phyloP scores from a whole-genome alignment of 2,113 vertebrate genomes.

The Pterocles burchelli region DNA sequence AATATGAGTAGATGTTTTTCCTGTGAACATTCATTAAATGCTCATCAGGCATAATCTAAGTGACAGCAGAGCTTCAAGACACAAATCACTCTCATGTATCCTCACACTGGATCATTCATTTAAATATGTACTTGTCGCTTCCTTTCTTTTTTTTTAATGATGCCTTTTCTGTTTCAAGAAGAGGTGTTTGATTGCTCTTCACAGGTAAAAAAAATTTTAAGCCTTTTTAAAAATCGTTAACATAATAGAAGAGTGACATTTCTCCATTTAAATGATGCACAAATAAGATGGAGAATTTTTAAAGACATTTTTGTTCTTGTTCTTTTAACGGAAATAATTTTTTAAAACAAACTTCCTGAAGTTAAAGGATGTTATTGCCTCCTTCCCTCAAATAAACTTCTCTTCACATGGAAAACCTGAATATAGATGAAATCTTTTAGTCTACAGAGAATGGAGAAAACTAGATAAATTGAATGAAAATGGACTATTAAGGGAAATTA shows the following conservation, averaged over 20 bases:
- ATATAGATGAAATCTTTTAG: slow-evolving; percentile 45
- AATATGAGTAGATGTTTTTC: slow-evolving; percentile 25
- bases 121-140: slow-evolving; percentile 45
- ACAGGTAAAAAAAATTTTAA: slow-evolving; percentile 32
- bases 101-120: slow-evolving; percentile 41
- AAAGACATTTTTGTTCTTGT: not conserved
- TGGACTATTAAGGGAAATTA: slow-evolving; percentile 61
- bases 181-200: slow-evolving; percentile 49
- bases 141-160: slow-evolving; percentile 42
- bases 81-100: slow-evolving; percentile 22
- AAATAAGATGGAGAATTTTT: slow-evolving; percentile 27
- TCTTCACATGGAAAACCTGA: not conserved
- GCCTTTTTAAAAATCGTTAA: slow-evolving; percentile 3
- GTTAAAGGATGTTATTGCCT: not conserved
- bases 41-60: slow-evolving; percentile 31
- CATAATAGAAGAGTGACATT: slow-evolving; percentile 59
- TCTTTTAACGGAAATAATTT: slow-evolving; percentile 24
- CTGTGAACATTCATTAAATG: slow-evolving; percentile 41
- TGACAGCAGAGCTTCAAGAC: slow-evolving; percentile 37
- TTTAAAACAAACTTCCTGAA: slow-evolving; percentile 44
- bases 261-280: slow-evolving; percentile 24
- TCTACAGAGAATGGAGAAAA: slow-evolving; percentile 23
- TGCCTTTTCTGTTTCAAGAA: slow-evolving; percentile 34
- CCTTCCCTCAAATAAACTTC: not conserved
- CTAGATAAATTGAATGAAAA: slow-evolving; percentile 41